Evolutionary conservation across 2,797 vertebrate species (phyloP).

Genomic region (Ataeniobius toweri): DNA sequence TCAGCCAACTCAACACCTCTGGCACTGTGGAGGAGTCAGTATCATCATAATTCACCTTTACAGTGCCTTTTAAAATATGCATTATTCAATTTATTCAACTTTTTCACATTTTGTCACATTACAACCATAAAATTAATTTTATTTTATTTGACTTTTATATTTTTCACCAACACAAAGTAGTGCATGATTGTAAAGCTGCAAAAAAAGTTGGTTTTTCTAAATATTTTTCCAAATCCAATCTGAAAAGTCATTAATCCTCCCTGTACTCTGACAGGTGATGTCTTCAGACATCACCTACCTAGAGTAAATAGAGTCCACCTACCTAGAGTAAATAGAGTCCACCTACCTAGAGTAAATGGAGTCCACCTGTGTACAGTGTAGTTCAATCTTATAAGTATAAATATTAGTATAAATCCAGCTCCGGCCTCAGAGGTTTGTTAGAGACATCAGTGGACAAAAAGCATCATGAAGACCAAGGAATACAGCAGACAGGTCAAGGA

Average conservation of each 20-base stretch:
- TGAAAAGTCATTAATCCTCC: not conserved
- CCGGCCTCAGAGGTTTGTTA: not conserved
- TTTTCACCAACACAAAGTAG: not conserved
- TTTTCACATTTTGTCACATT: not conserved
- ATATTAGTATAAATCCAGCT: not conserved
- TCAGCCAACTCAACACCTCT: constrained; percentile 71
- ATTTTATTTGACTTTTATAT: not conserved
- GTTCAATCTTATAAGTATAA: not conserved
- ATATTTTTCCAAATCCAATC: not conserved
- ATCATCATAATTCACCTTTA: constrained; percentile 55
- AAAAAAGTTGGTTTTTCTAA: not conserved
- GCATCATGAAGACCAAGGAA: not conserved
- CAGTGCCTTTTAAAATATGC: constrained; percentile 4
- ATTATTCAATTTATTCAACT: not conserved
- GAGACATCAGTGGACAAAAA: not conserved
- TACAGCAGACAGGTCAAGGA: not conserved
- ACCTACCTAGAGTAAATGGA: not conserved
- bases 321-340: too few relatives aligned
- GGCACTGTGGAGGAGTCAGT: constrained; percentile 43
- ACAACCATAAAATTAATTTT: not conserved
- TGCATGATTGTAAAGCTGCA: not conserved
- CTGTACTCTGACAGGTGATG: not conserved
- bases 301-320: not conserved
- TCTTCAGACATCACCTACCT: not conserved
- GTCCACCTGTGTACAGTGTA: not conserved